These are phyloP conservation scores for Apoda limacodes DNA, from an alignment of 2,888 invertebrate genomes.

Conservation along the genomic window DNA sequence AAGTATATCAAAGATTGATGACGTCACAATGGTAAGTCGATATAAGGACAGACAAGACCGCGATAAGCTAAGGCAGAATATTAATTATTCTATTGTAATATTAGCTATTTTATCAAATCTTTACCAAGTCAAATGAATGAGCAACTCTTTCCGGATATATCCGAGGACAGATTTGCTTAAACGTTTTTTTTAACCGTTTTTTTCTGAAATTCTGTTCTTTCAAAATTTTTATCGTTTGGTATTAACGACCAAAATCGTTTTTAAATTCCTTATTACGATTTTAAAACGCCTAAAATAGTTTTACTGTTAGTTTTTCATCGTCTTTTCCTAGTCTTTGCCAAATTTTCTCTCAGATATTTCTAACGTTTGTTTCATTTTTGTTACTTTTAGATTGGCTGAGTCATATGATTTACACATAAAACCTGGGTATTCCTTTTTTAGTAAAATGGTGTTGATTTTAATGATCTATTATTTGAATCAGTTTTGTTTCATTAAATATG, in stretches of 20 bases:
- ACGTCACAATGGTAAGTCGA: constrained; percentile 98
- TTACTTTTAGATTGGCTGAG: constrained; percentile 42
- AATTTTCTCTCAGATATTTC: too few relatives aligned
- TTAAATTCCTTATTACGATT: too few relatives aligned
- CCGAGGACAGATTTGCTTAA: constrained; percentile 51
- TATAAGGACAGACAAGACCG: constrained; percentile 47
- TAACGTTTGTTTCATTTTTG: constrained; percentile 23
- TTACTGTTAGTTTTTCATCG: constrained; percentile 16
- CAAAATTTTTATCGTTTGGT: constrained; percentile 52
- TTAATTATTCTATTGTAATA: constrained; percentile 27
- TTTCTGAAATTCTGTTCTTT: constrained; percentile 29
- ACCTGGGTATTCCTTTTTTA: constrained; percentile 13
- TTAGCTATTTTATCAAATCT: constrained; percentile 15
- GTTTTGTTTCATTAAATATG: constrained; percentile 33
- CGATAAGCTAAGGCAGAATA: constrained; percentile 47
- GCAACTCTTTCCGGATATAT: constrained; percentile 48
- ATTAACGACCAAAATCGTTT: constrained; percentile 69
- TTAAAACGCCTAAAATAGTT: too few relatives aligned
- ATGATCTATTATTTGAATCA: constrained; percentile 10
- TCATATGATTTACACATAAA: constrained; percentile 40
- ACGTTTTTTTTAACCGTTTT: constrained; percentile 32
- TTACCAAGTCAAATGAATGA: constrained; percentile 66
- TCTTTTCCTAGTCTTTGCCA: too few relatives aligned
- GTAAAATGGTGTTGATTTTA: constrained; percentile 4
- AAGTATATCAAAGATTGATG: constrained; percentile 99